These are phyloP conservation scores for Trematomus bernacchii DNA, from an alignment of 2,797 vertebrate genomes.

Conservation along the genomic window DNA sequence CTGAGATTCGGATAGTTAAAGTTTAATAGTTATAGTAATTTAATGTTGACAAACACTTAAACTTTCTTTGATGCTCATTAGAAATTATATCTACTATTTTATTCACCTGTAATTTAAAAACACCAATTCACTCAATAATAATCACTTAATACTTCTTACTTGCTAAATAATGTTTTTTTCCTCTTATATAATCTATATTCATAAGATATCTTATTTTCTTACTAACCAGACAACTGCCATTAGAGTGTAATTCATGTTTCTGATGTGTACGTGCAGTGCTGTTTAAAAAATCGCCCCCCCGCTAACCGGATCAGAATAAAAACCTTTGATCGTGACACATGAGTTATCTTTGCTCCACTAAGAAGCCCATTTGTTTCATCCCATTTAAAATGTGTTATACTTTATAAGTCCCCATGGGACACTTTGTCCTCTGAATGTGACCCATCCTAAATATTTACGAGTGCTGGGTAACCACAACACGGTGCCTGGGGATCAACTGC, in stretches of 20 bases:
- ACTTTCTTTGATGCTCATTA: neutral
- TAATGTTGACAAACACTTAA: neutral
- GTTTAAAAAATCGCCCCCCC: constrained; percentile 33
- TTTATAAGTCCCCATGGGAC: constrained; percentile 33
- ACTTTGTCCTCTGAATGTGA: constrained; percentile 31
- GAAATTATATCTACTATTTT: neutral
- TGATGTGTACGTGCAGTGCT: constrained; percentile 32
- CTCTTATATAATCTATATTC: constrained; percentile 30
- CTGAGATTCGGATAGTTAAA: neutral
- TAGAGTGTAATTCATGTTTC: constrained; percentile 43
- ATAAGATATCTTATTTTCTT: constrained; percentile 9
- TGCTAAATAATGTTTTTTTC: constrained; percentile 27
- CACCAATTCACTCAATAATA: neutral
- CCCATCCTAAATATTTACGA: constrained; percentile 38
- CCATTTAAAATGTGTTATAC: constrained; percentile 44
- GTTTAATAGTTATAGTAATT: too few species aligned
- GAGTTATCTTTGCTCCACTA: constrained; percentile 44
- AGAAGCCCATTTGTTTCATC: constrained; percentile 55
- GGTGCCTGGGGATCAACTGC: constrained; percentile 8
- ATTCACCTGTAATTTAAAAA: constrained; percentile 3
- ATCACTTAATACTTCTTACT: constrained; percentile 7
- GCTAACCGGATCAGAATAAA: constrained; percentile 45
- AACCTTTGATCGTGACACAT: constrained; percentile 48
- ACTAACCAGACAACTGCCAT: constrained; percentile 35
- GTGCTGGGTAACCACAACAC: constrained; percentile 1